Conservation (phyloP, 2,888 invertebrate genomes). For the Machimus atricapillus region DNA sequence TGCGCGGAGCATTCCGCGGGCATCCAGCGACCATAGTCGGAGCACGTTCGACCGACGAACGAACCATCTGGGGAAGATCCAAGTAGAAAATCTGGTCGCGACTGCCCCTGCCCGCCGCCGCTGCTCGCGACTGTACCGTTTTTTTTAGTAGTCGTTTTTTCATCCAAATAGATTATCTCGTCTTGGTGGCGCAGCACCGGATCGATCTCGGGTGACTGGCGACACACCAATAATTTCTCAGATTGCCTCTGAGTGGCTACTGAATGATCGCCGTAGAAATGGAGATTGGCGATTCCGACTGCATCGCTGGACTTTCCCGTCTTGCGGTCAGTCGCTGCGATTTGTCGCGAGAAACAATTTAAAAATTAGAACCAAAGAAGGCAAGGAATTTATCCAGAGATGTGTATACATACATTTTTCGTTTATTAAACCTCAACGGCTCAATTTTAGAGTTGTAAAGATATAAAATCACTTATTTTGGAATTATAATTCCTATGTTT, state of each 20-base stretch:
- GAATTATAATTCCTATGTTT: too few species aligned
- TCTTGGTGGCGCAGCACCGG: neutral
- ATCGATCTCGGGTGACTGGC: constrained; percentile 4
- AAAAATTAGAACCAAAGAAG: neutral
- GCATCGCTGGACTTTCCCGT: neutral
- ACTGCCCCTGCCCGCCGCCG: neutral
- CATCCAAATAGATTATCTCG: constrained; percentile 1
- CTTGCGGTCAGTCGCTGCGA: neutral
- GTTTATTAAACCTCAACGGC: too few species aligned
- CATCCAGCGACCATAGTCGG: constrained; percentile 4
- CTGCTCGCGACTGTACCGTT: neutral
- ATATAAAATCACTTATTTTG: too few species aligned
- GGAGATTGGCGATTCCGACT: neutral
- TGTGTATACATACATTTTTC: neutral
- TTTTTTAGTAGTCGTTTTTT: neutral
- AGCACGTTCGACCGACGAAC: neutral
- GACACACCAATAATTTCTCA: constrained; percentile 18
- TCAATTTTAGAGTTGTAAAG: neutral
- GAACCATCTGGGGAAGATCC: constrained; percentile 24
- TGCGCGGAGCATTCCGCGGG: constrained; percentile 4
- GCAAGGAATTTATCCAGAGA: neutral
- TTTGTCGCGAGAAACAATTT: neutral
- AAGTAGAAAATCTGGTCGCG: constrained; percentile 12
- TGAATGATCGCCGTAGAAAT: neutral
- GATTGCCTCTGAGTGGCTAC: neutral